Conservation (phyloP, 2,113 vertebrate genomes). For the Pheucticus melanocephalus region DNA sequence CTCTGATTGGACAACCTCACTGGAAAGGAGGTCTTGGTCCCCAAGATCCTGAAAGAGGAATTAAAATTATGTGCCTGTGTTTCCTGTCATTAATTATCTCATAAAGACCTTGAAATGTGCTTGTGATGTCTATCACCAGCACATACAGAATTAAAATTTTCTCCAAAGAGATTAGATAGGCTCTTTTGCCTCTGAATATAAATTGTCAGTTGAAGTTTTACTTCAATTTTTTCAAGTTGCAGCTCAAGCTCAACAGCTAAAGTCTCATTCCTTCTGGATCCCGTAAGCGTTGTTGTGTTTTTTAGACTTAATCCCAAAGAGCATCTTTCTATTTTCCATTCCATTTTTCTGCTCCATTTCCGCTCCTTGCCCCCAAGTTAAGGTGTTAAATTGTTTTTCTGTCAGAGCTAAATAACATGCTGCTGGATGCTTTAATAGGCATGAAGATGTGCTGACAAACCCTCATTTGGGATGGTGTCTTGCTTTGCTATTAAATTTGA, state of each 20-base stretch:
- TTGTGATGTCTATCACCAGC: neutral
- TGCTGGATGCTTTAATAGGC: neutral
- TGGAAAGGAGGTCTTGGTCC: slow-evolving; percentile 29
- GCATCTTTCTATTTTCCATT: neutral
- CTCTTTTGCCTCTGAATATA: neutral
- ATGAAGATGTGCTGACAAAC: neutral
- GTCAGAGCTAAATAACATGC: neutral
- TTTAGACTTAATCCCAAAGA: neutral
- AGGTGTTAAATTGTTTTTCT: slow-evolving; percentile 34
- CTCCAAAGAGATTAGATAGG: neutral
- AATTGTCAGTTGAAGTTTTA: neutral
- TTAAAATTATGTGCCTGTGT: neutral
- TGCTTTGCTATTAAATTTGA: neutral
- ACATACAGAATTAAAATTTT: neutral
- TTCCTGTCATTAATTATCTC: slow-evolving; percentile 35
- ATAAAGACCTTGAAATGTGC: slow-evolving; percentile 7
- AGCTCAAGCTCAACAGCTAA: neutral
- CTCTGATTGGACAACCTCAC: neutral
- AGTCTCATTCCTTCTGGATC: neutral
- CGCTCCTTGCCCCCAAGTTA: neutral
- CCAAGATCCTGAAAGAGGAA: slow-evolving; percentile 9
- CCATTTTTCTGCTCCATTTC: slow-evolving; percentile 10
- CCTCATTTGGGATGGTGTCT: neutral
- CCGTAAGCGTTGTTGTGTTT: rapidly evolving
- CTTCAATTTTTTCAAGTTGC: neutral